Conservation (phyloP, 2,888 invertebrate genomes). For the Asteroscopus sphinx region DNA sequence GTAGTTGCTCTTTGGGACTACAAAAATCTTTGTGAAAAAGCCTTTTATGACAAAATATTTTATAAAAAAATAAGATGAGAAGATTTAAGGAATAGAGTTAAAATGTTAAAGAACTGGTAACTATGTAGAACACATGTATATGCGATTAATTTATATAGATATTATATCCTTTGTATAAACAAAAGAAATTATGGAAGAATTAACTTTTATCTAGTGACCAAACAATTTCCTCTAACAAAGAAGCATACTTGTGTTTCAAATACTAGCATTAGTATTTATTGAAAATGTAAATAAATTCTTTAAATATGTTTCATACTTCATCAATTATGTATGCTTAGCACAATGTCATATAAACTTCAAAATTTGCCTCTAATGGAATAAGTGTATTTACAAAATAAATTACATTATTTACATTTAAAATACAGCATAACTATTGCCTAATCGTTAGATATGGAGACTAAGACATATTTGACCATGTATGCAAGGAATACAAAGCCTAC, state of each 20-base stretch:
- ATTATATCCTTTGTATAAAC: not conserved
- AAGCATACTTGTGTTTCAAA: not conserved
- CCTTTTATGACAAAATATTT: not conserved
- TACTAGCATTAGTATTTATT: conserved; percentile 6
- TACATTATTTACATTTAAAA: conserved; percentile 84
- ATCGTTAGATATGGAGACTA: conserved; percentile 92
- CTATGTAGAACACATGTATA: conserved; percentile 33
- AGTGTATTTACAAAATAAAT: conserved; percentile 87
- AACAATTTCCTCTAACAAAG: not conserved
- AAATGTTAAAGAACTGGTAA: conserved; percentile 28
- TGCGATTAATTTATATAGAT: not conserved
- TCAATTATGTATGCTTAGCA: conserved; percentile 45
- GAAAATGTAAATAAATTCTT: conserved; percentile 19
- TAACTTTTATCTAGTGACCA: not conserved
- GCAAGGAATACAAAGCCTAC: conserved; percentile 97
- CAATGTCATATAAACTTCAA: conserved; percentile 45
- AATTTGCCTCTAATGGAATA: conserved; percentile 64
- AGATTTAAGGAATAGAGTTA: not conserved
- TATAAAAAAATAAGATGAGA: not conserved
- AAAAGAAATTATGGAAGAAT: not conserved
- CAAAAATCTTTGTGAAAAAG: conserved; percentile 11
- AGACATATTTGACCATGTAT: conserved; percentile 97
- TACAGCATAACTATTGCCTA: conserved; percentile 59
- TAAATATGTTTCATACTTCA: conserved; percentile 7
- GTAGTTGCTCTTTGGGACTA: conserved; percentile 9